These are phyloP conservation scores for Merluccius polli DNA, from an alignment of 2,797 vertebrate genomes.

Conservation along the genomic window DNA sequence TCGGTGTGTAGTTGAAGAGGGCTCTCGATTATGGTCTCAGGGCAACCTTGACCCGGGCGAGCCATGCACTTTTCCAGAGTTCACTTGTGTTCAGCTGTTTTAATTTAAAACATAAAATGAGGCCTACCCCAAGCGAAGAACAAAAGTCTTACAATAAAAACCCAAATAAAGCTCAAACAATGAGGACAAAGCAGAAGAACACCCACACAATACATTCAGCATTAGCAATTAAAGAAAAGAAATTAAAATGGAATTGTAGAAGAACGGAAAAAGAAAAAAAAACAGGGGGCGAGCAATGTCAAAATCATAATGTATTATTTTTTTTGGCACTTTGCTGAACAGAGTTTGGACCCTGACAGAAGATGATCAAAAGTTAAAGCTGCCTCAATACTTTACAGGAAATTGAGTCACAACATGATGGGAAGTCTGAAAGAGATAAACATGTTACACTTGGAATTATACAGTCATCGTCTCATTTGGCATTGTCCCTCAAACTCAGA, in stretches of 20 bases:
- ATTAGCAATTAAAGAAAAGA: conserved; percentile 14
- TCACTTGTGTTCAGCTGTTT: conserved; percentile 70
- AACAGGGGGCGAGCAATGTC: conserved; percentile 28
- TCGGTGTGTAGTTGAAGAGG: conserved; percentile 40
- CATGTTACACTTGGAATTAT: neutral
- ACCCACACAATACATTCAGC: conserved; percentile 56
- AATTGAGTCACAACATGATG: neutral
- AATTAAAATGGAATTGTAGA: conserved; percentile 53
- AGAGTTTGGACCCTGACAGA: conserved; percentile 21
- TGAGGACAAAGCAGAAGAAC: conserved; percentile 51
- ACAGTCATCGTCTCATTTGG: neutral
- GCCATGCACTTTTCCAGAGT: conserved; percentile 57
- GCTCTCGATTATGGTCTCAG: conserved; percentile 26
- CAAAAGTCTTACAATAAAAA: conserved; percentile 40
- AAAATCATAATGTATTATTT: conserved; percentile 29
- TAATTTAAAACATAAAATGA: conserved; percentile 76
- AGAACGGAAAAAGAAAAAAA: conserved; percentile 34
- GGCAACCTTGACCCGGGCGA: conserved; percentile 52
- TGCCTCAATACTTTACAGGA: neutral
- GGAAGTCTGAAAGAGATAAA: neutral
- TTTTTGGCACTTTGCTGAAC: conserved; percentile 32
- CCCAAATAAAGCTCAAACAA: conserved; percentile 52
- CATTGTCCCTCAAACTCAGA: neutral
- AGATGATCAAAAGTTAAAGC: neutral
- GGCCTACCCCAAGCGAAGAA: conserved; percentile 58